These are phyloP conservation scores for Anoura caudifer DNA, from an alignment of 2,113 vertebrate genomes.

Conservation along the genomic window DNA sequence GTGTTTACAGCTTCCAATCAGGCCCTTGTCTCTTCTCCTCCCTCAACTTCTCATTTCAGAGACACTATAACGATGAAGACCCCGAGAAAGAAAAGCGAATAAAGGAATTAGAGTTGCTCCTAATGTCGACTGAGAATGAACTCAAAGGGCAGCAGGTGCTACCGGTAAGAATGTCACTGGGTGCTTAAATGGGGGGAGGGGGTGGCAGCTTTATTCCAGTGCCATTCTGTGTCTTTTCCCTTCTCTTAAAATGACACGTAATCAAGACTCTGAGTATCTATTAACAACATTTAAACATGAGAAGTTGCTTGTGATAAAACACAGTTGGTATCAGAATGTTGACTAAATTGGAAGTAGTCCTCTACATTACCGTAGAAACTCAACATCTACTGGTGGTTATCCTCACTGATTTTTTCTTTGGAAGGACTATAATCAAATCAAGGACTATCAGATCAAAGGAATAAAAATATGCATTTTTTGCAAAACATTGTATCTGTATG, in stretches of 20 bases:
- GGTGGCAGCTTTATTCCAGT: slow-evolving; percentile 72
- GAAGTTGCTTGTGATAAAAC: background rate
- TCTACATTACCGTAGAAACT: background rate
- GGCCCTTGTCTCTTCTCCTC: slow-evolving; percentile 76
- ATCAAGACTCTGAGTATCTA: slow-evolving; percentile 70
- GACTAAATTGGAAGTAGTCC: background rate
- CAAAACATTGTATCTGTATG: slow-evolving; percentile 63
- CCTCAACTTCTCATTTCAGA: slow-evolving; percentile 85
- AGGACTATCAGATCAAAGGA: slow-evolving; percentile 14
- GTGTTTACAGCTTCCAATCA: slow-evolving; percentile 70
- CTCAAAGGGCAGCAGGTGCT: slow-evolving; percentile 93
- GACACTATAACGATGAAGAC: slow-evolving; percentile 99
- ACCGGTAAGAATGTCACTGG: slow-evolving; percentile 88
- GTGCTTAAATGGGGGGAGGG: slow-evolving; percentile 75
- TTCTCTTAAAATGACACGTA: slow-evolving; percentile 64
- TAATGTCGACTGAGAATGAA: slow-evolving; percentile 99
- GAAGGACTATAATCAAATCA: background rate
- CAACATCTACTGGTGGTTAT: background rate
- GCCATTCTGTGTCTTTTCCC: slow-evolving; percentile 72
- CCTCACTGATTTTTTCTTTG: background rate
- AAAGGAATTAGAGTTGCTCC: slow-evolving; percentile 98
- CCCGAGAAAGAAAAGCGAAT: slow-evolving; percentile 99
- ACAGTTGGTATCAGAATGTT: background rate
- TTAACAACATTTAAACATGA: slow-evolving; percentile 61
- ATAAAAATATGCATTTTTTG: background rate